Conservation (phyloP, 2,113 vertebrate genomes). For the Peromyscus leucopus region DNA sequence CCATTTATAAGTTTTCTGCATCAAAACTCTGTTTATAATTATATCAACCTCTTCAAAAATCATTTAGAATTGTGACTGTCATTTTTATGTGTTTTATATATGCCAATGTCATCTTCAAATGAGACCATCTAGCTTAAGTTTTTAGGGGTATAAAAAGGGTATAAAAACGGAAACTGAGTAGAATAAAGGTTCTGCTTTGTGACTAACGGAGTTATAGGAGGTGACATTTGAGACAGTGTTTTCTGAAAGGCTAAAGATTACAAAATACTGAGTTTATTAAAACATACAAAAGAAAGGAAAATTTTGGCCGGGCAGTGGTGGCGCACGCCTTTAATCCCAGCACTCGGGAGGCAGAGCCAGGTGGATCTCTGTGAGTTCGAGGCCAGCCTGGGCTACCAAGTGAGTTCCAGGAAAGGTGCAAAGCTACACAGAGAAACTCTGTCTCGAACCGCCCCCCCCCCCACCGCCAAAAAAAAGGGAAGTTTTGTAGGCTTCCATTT, state of each 20-base stretch:
- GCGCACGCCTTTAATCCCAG: too few relatives aligned
- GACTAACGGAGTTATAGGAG: neutral
- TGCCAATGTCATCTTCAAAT: slow-evolving; percentile 64
- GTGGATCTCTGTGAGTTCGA: too few relatives aligned
- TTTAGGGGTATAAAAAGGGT: neutral
- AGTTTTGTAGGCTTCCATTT: slow-evolving; percentile 51
- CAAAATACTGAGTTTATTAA: slow-evolving; percentile 57
- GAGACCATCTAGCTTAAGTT: slow-evolving; percentile 49
- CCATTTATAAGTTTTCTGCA: slow-evolving; percentile 51
- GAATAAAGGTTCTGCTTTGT: slow-evolving; percentile 57
- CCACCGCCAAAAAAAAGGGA: slow-evolving; percentile 46
- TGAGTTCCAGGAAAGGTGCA: too few relatives aligned
- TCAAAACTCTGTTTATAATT: slow-evolving; percentile 59
- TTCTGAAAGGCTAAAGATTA: slow-evolving; percentile 59
- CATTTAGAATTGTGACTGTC: slow-evolving; percentile 38
- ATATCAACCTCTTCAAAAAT: slow-evolving; percentile 27
- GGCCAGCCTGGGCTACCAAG: too few relatives aligned
- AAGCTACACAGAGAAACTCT: too few relatives aligned
- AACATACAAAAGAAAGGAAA: slow-evolving; percentile 50
- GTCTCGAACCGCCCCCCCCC: too few relatives aligned
- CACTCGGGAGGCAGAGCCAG: too few relatives aligned
- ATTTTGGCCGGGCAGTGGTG: neutral
- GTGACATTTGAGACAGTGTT: slow-evolving; percentile 9
- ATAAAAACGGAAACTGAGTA: slow-evolving; percentile 33
- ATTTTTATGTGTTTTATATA: slow-evolving; percentile 49